Base-by-base conservation (phyloP, 64 coral and sea anemone genomes). In the Montipora sp. region DNA sequence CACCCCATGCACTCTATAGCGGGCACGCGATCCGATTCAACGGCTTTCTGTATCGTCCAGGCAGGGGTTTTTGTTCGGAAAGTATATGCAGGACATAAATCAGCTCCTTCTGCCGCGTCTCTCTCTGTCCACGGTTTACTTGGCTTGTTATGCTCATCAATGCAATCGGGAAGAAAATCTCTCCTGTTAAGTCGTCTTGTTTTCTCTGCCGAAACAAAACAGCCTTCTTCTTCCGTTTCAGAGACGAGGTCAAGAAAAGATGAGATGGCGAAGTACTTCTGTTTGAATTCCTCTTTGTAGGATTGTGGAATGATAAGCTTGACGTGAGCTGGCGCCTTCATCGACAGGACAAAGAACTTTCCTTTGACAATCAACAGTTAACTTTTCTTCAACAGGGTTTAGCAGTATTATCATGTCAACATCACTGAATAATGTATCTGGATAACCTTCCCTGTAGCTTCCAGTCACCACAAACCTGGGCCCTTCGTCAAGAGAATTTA, bases 291-390 rank as follows among this genome's bases (percentile, higher is more conserved):
- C 3, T 83, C 27, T 4, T 36, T 45, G 22, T 69, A 65, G 63
- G n/a, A 24, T 19, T 3, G 13, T 36, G 80, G 80, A 19, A 83
- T 83, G 23, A 83, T 83, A 46, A 83, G 59, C 27, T 83, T 47
- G 4, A 83, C 80, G 80, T 83, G 80, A 3, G 59, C 80, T 67
- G 80, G 80, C 1, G 80, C 80, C 80, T 9, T 83, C 80, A 48
- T 0, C 60, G 43, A 83, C 59, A 8, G 59, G 36, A 18, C 22
- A 18, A 47, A 83, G 16, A 47, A 83, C 6, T 83, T 47, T 83
- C 8, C 11, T 47, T 48, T 83, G 80, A n/a, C 58, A 27, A 43
- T 83, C 80, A 12, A 47, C 5, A 47, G 27, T 67, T 15, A 65
- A 68, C 24, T 47, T 83, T 14, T 83, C 80, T 15, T 20, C 44